Conservation (phyloP, 2,113 vertebrate species). For the Paedocypris sp. region DNA sequence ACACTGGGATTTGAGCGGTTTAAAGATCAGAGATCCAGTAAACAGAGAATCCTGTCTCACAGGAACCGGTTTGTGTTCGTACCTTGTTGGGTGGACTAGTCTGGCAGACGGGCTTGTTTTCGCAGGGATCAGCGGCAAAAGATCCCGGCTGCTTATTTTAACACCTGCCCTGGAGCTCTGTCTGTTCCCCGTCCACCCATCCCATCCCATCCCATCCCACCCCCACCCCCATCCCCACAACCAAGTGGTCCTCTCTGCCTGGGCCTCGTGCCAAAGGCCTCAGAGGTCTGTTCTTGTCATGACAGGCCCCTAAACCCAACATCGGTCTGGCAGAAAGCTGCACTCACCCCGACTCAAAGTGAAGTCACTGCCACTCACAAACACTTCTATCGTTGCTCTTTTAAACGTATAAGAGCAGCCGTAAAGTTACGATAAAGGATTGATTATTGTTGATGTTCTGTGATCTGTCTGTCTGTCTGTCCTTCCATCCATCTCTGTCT, state of each 20-base stretch:
- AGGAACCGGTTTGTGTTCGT: constrained; percentile 34
- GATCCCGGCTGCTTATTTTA: constrained; percentile 64
- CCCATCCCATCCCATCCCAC: constrained; percentile 18
- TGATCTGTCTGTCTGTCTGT: too few relatives aligned
- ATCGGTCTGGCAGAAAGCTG: constrained; percentile 5
- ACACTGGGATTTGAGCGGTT: constrained; percentile 27
- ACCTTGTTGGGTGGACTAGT: constrained; percentile 37
- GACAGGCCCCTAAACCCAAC: constrained; percentile 46
- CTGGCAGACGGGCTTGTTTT: constrained; percentile 41
- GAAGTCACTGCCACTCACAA: constrained; percentile 27
- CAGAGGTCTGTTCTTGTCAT: constrained; percentile 49
- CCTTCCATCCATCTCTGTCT: too few relatives aligned
- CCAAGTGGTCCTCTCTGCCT: constrained; percentile 58
- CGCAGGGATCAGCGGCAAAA: constrained; percentile 37
- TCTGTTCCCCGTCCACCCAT: constrained; percentile 56
- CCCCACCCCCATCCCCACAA: constrained; percentile 45
- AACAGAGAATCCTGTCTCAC: constrained; percentile 32
- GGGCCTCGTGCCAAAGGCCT: constrained; percentile 61
- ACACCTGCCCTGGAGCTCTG: constrained; percentile 66
- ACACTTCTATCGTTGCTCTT: constrained; percentile 23
- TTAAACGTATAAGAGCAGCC: constrained; percentile 16
- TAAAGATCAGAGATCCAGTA: constrained; percentile 36
- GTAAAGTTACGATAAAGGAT: constrained; percentile 8
- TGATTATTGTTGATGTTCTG: too few relatives aligned
- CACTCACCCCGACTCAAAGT: constrained; percentile 17